Evolutionary conservation across 1,140 invertebrate genomes (phyloP).

Genomic region (Helicorthomorpha holstii): DNA sequence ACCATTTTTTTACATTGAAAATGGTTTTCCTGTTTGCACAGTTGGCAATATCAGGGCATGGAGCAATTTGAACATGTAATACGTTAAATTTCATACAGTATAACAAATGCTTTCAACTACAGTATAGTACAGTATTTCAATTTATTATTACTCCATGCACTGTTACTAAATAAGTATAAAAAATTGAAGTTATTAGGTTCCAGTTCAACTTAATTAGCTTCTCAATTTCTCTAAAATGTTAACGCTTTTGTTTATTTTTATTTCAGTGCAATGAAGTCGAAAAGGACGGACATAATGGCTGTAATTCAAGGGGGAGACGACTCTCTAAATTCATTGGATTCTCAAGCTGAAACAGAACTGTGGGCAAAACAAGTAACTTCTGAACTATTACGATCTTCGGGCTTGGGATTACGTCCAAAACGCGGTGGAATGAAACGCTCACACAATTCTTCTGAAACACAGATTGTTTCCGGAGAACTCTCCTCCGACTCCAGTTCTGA

Average conservation of each 20-base stretch:
- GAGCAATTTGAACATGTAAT: too few species aligned
- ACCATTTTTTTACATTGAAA: too few species aligned
- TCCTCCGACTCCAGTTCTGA: conserved; percentile 14
- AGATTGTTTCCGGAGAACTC: conserved; percentile 8
- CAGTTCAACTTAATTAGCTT: too few species aligned
- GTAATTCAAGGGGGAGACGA: conserved; percentile 4
- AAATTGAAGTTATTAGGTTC: too few species aligned
- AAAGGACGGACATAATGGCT: conserved; percentile 5
- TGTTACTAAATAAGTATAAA: too few species aligned
- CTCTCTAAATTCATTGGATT: neutral
- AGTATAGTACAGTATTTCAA: too few species aligned
- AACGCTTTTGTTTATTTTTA: neutral
- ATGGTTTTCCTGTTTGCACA: too few species aligned
- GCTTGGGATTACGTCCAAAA: conserved; percentile 4
- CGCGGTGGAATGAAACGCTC: neutral
- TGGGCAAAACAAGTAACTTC: conserved; percentile 1
- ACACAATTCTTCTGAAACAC: neutral
- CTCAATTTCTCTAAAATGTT: too few species aligned
- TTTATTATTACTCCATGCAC: too few species aligned
- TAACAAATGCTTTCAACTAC: too few species aligned
- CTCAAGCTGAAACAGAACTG: conserved; percentile 1
- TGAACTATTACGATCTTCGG: conserved; percentile 1
- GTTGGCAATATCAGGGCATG: too few species aligned
- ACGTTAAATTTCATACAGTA: too few species aligned
- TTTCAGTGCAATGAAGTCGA: conserved; percentile 6